A percentile compares a stretch with the other conserved stretches of the same genome.
These are phyloP conservation scores for Gymnodraco acuticeps DNA, from an alignment of 2,797 vertebrate species.

Conservation along the genomic window DNA sequence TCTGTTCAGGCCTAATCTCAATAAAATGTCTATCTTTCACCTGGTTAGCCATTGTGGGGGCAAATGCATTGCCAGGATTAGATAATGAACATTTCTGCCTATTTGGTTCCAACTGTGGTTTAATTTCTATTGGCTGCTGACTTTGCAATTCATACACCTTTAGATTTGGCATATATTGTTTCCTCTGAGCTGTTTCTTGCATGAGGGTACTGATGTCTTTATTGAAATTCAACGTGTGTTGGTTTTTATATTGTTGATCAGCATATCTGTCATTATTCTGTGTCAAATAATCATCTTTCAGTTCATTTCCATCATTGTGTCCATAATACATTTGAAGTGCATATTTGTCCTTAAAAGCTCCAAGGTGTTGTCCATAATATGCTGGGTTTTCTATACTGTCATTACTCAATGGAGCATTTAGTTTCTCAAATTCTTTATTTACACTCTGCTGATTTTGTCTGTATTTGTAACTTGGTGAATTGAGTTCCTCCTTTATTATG, in stretches of 20 bases:
- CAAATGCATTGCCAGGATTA: slow-evolving; percentile 34
- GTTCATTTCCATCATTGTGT: slow-evolving; percentile 42
- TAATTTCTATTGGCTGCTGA: slow-evolving; percentile 30
- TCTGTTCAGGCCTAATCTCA: slow-evolving; percentile 55
- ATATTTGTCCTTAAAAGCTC: slow-evolving; percentile 36
- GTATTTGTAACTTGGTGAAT: slow-evolving; percentile 53
- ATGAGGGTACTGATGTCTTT: slow-evolving; percentile 31
- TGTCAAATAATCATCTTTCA: slow-evolving; percentile 36
- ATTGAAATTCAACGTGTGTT: slow-evolving; percentile 29
- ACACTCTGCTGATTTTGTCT: slow-evolving; percentile 55
- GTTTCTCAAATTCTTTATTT: slow-evolving; percentile 60
- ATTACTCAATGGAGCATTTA: slow-evolving; percentile 27
- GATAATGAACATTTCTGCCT: slow-evolving; percentile 31
- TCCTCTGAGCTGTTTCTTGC: slow-evolving; percentile 58
- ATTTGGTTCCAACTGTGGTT: slow-evolving; percentile 41
- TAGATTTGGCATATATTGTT: slow-evolving; percentile 30
- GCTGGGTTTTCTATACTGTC: slow-evolving; percentile 29
- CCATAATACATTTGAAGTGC: slow-evolving; percentile 37
- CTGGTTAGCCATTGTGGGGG: slow-evolving; percentile 25
- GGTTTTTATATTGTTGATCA: slow-evolving; percentile 54
- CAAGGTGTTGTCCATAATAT: slow-evolving; percentile 44
- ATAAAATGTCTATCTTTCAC: slow-evolving; percentile 39
- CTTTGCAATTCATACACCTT: slow-evolving; percentile 48
- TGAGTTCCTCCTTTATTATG: slow-evolving; percentile 47
- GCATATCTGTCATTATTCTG: slow-evolving; percentile 35